Conservation (phyloP, 2,113 vertebrate genomes). For the Menura novaehollandiae region DNA sequence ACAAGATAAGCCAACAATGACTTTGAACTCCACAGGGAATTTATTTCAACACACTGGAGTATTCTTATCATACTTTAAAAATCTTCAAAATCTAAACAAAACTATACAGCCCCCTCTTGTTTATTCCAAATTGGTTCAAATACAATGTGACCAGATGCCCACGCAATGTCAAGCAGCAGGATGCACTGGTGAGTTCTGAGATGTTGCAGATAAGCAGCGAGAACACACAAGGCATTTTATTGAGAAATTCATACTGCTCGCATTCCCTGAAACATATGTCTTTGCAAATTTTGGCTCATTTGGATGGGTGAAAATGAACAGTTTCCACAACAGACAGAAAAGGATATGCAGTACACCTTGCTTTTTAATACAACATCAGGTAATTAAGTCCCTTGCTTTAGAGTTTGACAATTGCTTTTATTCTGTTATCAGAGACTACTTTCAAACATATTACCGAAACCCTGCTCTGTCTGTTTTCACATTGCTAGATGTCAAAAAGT, state of each 20-base stretch:
- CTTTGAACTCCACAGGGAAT: not conserved
- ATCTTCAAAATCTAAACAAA: constrained; percentile 26
- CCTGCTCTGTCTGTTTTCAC: not conserved
- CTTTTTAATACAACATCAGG: not conserved
- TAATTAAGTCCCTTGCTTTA: not conserved
- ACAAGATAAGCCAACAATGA: not conserved
- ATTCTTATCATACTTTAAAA: not conserved
- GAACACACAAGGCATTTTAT: not conserved
- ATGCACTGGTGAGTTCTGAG: not conserved
- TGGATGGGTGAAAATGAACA: not conserved
- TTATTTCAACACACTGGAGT: not conserved
- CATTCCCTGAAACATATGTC: not conserved
- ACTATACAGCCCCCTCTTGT: not conserved
- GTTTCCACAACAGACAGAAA: not conserved
- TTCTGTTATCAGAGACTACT: not conserved
- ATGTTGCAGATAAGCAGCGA: not conserved
- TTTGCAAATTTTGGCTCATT: not conserved
- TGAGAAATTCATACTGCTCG: not conserved
- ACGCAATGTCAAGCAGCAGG: not conserved
- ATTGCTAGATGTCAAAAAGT: not conserved
- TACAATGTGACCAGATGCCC: not conserved
- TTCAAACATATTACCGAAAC: not conserved
- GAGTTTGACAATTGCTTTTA: not conserved
- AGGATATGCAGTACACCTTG: not conserved
- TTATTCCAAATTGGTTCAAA: not conserved